These are phyloP conservation scores for Leucophenga maculata DNA, from an alignment of 2,888 invertebrate species.

Conservation along the genomic window DNA sequence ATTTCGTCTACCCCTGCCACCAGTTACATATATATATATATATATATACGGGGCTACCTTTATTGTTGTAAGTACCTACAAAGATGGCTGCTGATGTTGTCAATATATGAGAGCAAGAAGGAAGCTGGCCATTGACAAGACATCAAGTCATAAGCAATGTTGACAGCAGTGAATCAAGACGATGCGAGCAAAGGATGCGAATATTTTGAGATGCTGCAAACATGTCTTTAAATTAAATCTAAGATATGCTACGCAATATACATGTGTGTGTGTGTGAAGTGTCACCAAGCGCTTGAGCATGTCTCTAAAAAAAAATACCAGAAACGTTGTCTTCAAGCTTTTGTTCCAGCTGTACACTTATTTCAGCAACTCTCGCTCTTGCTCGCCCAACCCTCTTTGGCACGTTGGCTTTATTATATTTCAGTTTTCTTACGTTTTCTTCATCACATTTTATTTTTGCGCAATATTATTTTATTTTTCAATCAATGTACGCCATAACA, in stretches of 20 bases:
- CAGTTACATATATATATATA: no score
- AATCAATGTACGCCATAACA: conserved; percentile 28
- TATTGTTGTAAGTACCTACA: not conserved
- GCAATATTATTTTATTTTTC: conserved; percentile 27
- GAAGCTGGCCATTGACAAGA: not conserved
- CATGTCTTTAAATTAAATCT: conserved; percentile 15
- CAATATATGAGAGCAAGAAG: not conserved
- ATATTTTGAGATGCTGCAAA: not conserved
- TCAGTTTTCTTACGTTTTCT: conserved; percentile 10
- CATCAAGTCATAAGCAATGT: not conserved
- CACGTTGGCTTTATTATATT: conserved; percentile 6
- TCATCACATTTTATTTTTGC: not conserved
- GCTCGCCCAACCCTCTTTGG: not conserved
- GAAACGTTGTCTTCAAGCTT: no score
- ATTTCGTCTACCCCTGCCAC: not conserved
- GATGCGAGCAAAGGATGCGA: no score
- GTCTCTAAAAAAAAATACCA: not conserved
- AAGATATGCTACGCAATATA: not conserved
- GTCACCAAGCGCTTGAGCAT: not conserved
- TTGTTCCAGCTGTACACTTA: not conserved
- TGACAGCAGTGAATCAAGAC: conserved; percentile 18
- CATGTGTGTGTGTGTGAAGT: not conserved
- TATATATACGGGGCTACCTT: no score
- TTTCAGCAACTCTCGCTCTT: not conserved
- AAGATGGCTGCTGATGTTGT: not conserved